Evolutionary conservation across 2,888 invertebrate genomes (phyloP).

Genomic region (Laothoe populi): DNA sequence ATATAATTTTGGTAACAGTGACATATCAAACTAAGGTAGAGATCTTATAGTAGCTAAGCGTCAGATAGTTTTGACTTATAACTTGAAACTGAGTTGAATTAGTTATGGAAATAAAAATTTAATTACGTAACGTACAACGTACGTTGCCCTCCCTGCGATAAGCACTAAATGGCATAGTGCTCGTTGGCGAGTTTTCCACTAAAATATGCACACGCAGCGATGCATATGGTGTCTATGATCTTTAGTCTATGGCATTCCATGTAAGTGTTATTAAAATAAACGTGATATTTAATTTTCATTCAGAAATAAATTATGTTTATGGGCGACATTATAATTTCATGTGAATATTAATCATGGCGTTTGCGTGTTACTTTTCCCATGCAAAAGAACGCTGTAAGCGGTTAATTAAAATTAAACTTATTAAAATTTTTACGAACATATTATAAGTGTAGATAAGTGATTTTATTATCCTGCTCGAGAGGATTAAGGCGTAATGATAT

Average conservation of each 20-base stretch:
- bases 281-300: neutral
- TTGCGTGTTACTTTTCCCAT: neutral
- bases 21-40: too few species aligned
- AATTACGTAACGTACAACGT: too few species aligned
- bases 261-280: neutral
- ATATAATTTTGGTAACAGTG: too few species aligned
- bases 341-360: neutral
- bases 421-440: constrained; percentile 3
- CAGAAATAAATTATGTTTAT: neutral
- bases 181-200: too few species aligned
- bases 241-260: neutral
- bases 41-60: too few species aligned
- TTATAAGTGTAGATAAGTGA: neutral
- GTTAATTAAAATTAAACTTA: constrained; percentile 2
- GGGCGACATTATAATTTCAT: neutral
- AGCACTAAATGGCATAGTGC: too few species aligned
- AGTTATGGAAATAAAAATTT: too few species aligned
- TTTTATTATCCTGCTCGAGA: constrained; percentile 1
- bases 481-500: neutral
- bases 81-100: too few species aligned
- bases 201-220: too few species aligned
- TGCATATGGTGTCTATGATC: too few species aligned
- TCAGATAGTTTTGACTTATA: too few species aligned
- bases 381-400: neutral
- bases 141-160: too few species aligned